Conservation (phyloP, 2,797 vertebrate genomes). For the Vultur gryphus region DNA sequence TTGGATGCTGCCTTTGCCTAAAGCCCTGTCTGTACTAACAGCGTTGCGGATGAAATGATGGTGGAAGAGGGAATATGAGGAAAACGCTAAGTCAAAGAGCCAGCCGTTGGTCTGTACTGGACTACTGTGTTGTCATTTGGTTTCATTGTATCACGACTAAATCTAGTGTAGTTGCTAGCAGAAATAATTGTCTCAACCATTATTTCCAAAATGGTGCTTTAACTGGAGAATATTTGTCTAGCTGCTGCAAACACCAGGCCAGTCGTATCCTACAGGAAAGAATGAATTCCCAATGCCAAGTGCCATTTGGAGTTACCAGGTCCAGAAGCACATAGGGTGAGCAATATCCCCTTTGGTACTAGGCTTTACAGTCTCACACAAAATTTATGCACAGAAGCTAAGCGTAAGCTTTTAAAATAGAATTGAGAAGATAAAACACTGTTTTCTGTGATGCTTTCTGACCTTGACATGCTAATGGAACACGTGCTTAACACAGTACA, state of each 20-base stretch:
- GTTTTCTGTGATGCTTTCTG: not conserved
- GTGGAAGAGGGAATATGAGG: not conserved
- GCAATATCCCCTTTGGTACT: not conserved
- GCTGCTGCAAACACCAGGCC: conserved; percentile 15
- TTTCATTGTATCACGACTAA: not conserved
- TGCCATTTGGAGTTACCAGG: conserved; percentile 12
- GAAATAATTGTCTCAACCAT: not conserved
- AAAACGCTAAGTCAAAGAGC: not conserved
- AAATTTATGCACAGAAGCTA: not conserved
- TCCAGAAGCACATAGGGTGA: not conserved
- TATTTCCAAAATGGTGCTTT: not conserved
- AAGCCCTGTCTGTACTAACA: not conserved
- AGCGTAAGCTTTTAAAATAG: not conserved
- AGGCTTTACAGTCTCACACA: not conserved
- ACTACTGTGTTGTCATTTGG: not conserved
- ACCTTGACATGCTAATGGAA: not conserved
- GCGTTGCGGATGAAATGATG: not conserved
- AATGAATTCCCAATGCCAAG: conserved; percentile 40
- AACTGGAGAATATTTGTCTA: not conserved
- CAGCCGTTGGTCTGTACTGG: not conserved
- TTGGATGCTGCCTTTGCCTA: not conserved
- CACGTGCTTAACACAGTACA: not conserved
- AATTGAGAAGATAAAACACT: not conserved
- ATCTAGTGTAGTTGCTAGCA: not conserved
- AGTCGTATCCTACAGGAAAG: conserved; percentile 20